phyloP scores from a whole-genome alignment of 2,888 invertebrate species.

The Agrochola macilenta region DNA sequence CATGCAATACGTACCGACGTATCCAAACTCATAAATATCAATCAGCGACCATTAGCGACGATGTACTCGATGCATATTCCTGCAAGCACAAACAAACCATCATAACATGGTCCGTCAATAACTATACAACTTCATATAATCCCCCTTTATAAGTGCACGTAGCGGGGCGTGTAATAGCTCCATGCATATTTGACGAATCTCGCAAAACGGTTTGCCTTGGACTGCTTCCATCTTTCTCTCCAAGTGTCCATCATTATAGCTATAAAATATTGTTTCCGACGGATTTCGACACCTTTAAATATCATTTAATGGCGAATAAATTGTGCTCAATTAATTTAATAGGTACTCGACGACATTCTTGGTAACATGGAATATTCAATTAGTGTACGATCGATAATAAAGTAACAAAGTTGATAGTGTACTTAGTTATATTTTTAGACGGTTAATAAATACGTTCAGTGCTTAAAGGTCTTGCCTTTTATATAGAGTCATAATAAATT shows the following conservation, averaged over 20 bases:
- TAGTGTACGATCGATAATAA: conserved; percentile 16
- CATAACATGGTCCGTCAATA: conserved; percentile 57
- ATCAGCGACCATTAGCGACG: conserved; percentile 72
- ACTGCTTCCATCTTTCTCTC: conserved; percentile 69
- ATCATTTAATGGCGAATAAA: conserved; percentile 40
- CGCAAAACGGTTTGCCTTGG: conserved; percentile 71
- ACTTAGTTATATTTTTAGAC: conserved; percentile 2
- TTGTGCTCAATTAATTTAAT: conserved; percentile 30
- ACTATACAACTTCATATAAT: conserved; percentile 28
- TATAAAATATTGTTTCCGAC: conserved; percentile 65
- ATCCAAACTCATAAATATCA: conserved; percentile 86
- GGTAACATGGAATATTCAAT: conserved; percentile 31
- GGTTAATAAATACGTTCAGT: not conserved
- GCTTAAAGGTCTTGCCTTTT: not conserved
- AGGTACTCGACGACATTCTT: conserved; percentile 26
- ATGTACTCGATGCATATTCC: conserved; percentile 68
- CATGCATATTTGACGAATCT: conserved; percentile 54
- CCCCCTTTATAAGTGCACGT: not conserved
- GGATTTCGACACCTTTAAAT: conserved; percentile 54
- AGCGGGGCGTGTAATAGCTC: conserved; percentile 53
- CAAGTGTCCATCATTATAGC: conserved; percentile 60
- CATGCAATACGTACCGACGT: conserved; percentile 77
- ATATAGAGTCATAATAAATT: not conserved
- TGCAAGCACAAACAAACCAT: conserved; percentile 69
- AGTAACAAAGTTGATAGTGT: conserved; percentile 17